Evolutionary conservation across 2,888 invertebrate genomes (phyloP), one percentile per base, ranked within the genome.

Genomic region (Podabrus alpinus): DNA sequence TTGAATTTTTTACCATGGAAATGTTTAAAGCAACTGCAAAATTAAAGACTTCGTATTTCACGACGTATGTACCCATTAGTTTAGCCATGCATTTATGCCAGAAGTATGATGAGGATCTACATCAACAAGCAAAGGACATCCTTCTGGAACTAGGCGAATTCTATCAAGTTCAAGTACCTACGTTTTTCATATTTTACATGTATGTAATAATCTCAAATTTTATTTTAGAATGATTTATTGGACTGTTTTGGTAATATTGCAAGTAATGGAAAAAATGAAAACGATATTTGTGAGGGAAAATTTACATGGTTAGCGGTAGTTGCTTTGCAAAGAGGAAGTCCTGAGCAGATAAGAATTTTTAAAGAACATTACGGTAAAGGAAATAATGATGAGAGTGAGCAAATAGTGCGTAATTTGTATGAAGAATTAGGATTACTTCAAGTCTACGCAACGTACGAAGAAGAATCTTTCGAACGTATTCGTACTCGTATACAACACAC

Each of bases 261-360:
- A 9, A 90, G 94, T 2, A 97, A 94, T 0, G 99, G 98, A 7
- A 99, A 98, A 89, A 89, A 91, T 60, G 96, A 97, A 29, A 95
- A 93, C 0, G 98, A 99, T 85, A 98, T 99, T 81, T 92, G 94
- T 88, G 97, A 98, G 81, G 97, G 97, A 45, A 99, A 98, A 88
- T 99, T 98, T 87, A 93, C 97, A 0, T 99, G 99, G 99, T 88
- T 98, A 25, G 92, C 95, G 1, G 95, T 97, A 1, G 94, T 95
- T 1, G 97, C 97, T 10, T 88, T 97, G 77, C 94, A 96, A 86
- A 90, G 94, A 72, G 94, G 94, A 0, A 91, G 90, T 66, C 89
- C 92, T 0, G 88, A 90, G 4, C 96, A 97, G 84, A 91, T 90
- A 79, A 89, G 92, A 83, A 88, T n/a, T n/a, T n/a, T n/a, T n/a